A percentile compares a stretch with the other conserved stretches of the same genome.
phyloP scores from a whole-genome alignment of 2,797 vertebrate genomes.

The Periophthalmus magnuspinnatus region DNA sequence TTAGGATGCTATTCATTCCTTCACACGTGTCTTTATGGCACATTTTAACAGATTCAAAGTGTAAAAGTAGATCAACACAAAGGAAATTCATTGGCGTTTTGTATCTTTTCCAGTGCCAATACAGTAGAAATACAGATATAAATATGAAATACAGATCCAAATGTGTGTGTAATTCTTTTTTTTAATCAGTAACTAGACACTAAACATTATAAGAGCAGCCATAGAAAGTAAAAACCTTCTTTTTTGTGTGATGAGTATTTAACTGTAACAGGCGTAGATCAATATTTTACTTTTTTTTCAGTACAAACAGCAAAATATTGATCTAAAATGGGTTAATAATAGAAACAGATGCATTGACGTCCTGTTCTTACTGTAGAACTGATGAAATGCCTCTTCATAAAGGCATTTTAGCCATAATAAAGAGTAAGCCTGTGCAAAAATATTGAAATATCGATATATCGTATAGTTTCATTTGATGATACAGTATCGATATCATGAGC shows the following conservation, averaged over 20 bases:
- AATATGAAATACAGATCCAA: no score
- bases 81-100: background rate
- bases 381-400: background rate
- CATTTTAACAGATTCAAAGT: background rate
- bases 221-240: no score
- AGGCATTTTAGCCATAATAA: background rate
- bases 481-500: no score
- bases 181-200: no score
- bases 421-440: no score
- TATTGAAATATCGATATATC: no score
- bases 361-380: background rate
- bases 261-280: background rate
- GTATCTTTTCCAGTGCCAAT: no score
- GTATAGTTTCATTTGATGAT: no score
- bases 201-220: no score
- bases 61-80: background rate
- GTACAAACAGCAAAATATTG: background rate
- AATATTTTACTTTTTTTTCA: background rate
- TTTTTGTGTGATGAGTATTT: background rate
- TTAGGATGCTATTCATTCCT: background rate
- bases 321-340: background rate
- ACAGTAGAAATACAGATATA: no score
- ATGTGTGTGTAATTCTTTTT: no score
- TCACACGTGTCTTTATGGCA: background rate
- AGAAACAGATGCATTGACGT: background rate